A percentile compares a stretch with the other conserved stretches of the same genome.
Conservation (phyloP, 2,888 invertebrate genomes). For the Abscondita cerata region DNA sequence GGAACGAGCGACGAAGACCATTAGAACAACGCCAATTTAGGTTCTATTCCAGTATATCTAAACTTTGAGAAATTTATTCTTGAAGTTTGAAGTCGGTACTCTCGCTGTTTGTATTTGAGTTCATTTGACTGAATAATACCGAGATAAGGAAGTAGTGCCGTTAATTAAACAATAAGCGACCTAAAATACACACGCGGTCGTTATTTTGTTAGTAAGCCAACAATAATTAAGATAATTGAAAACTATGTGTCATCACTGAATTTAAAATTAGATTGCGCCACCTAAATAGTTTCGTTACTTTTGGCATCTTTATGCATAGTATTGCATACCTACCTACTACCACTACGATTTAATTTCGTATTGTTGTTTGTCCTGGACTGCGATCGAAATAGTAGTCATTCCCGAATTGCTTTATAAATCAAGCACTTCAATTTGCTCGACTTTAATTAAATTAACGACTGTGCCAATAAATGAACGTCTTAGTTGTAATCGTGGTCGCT, state of each 20-base stretch:
- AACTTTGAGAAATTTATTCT: constrained; percentile 12
- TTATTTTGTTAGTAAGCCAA: constrained; percentile 10
- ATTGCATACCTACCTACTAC: not conserved
- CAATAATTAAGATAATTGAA: constrained; percentile 19
- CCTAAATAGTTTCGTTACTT: constrained; percentile 13
- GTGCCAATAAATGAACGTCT: too few relatives aligned
- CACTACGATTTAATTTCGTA: constrained; percentile 10
- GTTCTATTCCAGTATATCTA: constrained; percentile 11
- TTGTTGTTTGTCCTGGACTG: constrained; percentile 4
- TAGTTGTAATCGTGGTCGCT: too few relatives aligned
- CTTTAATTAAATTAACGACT: too few relatives aligned
- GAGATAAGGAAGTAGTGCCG: constrained; percentile 11
- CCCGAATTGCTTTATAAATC: too few relatives aligned
- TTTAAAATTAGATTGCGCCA: constrained; percentile 24
- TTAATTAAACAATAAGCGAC: constrained; percentile 23
- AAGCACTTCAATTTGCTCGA: too few relatives aligned
- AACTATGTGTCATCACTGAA: constrained; percentile 21
- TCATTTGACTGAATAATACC: constrained; percentile 10
- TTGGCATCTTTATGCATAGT: constrained; percentile 12
- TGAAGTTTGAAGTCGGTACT: constrained; percentile 6
- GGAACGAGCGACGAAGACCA: constrained; percentile 12
- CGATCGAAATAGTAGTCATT: constrained; percentile 6
- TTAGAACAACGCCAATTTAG: constrained; percentile 16
- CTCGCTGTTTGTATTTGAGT: not conserved
- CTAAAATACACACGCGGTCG: constrained; percentile 6